Percentiles rank a stretch among this genome's conserved stretches.
Conservation (phyloP, 2,888 invertebrate species). For the Philhelius pedissequus region DNA sequence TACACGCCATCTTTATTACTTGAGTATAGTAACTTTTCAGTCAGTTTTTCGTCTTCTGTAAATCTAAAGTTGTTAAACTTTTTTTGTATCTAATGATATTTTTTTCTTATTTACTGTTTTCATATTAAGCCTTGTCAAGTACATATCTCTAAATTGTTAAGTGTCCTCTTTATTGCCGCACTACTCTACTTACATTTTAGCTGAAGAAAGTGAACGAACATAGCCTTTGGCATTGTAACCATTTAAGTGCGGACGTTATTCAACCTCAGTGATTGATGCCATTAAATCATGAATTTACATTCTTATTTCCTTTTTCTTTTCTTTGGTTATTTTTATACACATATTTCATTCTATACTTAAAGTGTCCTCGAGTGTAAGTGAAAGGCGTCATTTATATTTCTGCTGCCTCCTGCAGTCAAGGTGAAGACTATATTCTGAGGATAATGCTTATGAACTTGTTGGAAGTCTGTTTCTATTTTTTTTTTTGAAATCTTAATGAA, state of each 20-base stretch:
- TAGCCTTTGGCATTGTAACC: background rate
- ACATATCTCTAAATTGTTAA: background rate
- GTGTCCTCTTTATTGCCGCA: background rate
- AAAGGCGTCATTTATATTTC: constrained; percentile 19
- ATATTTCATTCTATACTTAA: background rate
- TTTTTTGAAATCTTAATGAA: background rate
- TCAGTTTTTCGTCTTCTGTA: background rate
- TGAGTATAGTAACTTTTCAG: too few species aligned
- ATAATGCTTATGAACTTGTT: constrained; percentile 31
- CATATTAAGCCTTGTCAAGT: background rate
- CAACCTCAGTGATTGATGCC: background rate
- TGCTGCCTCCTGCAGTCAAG: constrained; percentile 11
- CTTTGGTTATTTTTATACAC: background rate
- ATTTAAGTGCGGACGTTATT: background rate
- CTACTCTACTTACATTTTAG: background rate
- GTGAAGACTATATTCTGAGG: constrained; percentile 29
- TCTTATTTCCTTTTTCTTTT: background rate
- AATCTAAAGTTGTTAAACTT: background rate
- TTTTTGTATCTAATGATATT: too few species aligned
- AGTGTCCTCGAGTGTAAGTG: constrained; percentile 14
- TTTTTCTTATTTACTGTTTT: background rate
- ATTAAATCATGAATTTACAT: constrained; percentile 9
- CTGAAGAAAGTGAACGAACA: background rate
- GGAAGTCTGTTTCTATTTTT: background rate
- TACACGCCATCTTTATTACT: too few species aligned